A percentile compares a stretch with the other conserved stretches of the same genome.
Evolutionary conservation across 2,113 vertebrate genomes (phyloP).

Genomic region (Xiphorhynchus elegans): DNA sequence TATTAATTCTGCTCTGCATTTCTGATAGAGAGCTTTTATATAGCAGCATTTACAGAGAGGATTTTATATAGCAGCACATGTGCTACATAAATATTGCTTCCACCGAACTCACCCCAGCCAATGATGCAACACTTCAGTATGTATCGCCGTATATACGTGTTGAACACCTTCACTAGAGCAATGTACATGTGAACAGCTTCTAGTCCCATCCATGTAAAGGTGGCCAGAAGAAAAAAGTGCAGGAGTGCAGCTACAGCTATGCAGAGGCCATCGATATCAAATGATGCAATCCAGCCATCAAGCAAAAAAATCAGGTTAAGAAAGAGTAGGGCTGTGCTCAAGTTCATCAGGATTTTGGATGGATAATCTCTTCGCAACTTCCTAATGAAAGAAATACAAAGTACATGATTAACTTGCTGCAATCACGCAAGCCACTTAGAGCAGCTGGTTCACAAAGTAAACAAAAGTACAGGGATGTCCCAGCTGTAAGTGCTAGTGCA

Average conservation of each 20-base stretch:
- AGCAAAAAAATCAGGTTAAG: constrained; percentile 92
- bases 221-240: constrained; percentile 93
- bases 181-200: constrained; percentile 99
- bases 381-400: constrained; percentile 64
- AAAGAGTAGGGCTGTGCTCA: constrained; percentile 90
- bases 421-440: neutral
- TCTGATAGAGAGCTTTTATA: neutral
- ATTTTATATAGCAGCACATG: neutral
- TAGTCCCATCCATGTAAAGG: constrained; percentile 98
- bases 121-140: constrained; percentile 96
- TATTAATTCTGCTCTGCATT: neutral
- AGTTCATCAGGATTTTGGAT: constrained; percentile 98
- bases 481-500: neutral
- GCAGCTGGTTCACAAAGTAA: neutral
- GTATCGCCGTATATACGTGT: constrained; percentile 94
- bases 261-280: constrained; percentile 81
- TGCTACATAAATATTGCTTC: neutral
- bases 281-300: constrained; percentile 90
- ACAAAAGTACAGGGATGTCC: neutral
- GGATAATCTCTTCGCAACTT: constrained; percentile 96
- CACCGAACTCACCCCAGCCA: constrained; percentile 89
- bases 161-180: constrained; percentile 97
- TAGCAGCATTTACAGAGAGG: neutral
- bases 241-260: constrained; percentile 82
- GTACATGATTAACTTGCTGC: neutral